A percentile compares a stretch with the other conserved stretches of the same genome.
These are phyloP conservation scores for Microvelia longipes DNA, from an alignment of 1,140 invertebrate genomes.

Conservation along the genomic window DNA sequence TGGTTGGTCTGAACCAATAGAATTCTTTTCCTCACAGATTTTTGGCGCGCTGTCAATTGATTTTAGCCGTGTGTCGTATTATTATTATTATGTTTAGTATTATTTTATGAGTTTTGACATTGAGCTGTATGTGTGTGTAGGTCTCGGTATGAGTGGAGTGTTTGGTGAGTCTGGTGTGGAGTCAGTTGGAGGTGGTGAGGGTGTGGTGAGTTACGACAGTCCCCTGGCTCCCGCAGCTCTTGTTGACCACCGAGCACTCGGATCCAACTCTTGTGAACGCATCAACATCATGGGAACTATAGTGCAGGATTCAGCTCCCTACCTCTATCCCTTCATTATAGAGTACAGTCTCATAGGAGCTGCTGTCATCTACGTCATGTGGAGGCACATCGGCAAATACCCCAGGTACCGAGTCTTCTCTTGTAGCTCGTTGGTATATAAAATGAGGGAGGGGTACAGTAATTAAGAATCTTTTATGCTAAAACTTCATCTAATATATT, in stretches of 20 bases:
- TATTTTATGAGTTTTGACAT: too few relatives aligned
- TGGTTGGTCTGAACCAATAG: too few relatives aligned
- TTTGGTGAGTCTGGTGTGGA: not conserved
- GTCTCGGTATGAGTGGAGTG: not conserved
- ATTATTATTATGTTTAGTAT: too few relatives aligned
- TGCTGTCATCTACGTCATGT: slow-evolving; percentile 94
- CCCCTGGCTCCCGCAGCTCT: slow-evolving; percentile 19
- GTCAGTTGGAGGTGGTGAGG: not conserved
- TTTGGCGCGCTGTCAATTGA: too few relatives aligned
- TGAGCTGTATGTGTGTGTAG: too few relatives aligned
- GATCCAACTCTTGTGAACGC: slow-evolving; percentile 45
- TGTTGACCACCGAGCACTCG: slow-evolving; percentile 14
- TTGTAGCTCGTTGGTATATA: too few relatives aligned
- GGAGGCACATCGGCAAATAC: slow-evolving; percentile 82
- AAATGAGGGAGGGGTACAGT: too few relatives aligned
- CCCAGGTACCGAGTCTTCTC: slow-evolving; percentile 37
- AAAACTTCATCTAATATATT: too few relatives aligned
- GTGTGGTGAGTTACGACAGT: slow-evolving; percentile 4
- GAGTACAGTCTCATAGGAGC: slow-evolving; percentile 94
- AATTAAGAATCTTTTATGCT: too few relatives aligned
- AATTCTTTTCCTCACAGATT: too few relatives aligned
- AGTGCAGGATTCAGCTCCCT: slow-evolving; percentile 77
- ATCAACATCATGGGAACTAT: slow-evolving; percentile 86
- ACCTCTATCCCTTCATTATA: slow-evolving; percentile 90
- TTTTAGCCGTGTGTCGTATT: too few relatives aligned